Conservation (phyloP, 2,797 vertebrate species). For the Glossophaga mutica region DNA sequence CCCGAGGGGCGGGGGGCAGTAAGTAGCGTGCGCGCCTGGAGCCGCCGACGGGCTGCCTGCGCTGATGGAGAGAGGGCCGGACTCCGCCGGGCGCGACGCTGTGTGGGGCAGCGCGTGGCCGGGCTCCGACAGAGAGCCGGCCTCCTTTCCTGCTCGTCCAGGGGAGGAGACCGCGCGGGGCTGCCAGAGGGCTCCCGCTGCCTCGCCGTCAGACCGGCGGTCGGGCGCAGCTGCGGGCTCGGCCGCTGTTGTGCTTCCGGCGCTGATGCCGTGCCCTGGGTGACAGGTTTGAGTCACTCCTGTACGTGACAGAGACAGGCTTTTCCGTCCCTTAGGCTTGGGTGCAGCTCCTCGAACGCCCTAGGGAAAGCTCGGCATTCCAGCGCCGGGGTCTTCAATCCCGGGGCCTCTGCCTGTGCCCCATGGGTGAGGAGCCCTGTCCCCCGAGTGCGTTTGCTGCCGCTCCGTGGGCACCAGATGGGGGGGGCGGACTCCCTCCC, state of each 20-base stretch:
- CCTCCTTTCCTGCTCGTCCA: slow-evolving; percentile 39
- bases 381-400: background rate
- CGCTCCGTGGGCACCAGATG: fast-evolving
- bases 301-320: fast-evolving
- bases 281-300: fast-evolving
- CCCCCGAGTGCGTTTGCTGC: fast-evolving
- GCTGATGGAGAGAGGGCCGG: background rate
- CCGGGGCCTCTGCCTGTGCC: too few species aligned
- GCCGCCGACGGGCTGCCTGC: background rate
- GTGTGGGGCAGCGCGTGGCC: slow-evolving; percentile 41
- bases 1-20: background rate
- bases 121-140: slow-evolving; percentile 45
- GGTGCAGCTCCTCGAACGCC: background rate
- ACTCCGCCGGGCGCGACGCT: background rate
- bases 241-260: slow-evolving; percentile 21
- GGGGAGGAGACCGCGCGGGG: slow-evolving; percentile 58
- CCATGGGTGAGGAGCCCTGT: too few species aligned
- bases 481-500: fast-evolving
- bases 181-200: slow-evolving; percentile 46
- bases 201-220: slow-evolving; percentile 41
- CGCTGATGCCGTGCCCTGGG: background rate
- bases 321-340: background rate
- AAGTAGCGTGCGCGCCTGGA: background rate
- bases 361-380: background rate
- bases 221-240: background rate